Evolutionary conservation across 2,113 vertebrate species (phyloP), one percentile per base, ranked within the genome.

Genomic region (Solea solea): DNA sequence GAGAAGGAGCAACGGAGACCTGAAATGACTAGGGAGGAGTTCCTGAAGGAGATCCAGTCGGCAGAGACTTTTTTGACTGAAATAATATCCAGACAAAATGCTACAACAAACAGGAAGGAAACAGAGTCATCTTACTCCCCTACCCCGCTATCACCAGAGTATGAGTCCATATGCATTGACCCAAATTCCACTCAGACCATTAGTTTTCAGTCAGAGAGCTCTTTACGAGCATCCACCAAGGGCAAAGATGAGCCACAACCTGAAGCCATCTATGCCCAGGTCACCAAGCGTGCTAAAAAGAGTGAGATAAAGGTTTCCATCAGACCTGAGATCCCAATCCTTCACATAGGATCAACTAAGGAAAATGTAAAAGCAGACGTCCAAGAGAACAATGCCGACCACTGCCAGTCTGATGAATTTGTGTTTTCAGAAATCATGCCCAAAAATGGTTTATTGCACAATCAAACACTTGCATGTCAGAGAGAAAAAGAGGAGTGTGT

Each of bases 191-290:
- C 91, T 50, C 93, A 93, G 80, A 94, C 92, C 67, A 93, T 94
- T 70, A 82, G 65, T 3, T 94, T 93, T 74, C 89, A 94, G 81
- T 90, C 90, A 2, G 92, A 92, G 58, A 93, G 68, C 71, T 82
- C 91, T 25, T 44, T 86, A 63, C 76, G 80, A 73, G 78, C 83
- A 42, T 79, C 85, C 63, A 83, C 56, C 56, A 88, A 87, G 61
- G 72, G 86, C 39, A 86, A 86, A 59, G 91, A 89, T 46, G 92
- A 92, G 7, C 54, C 69, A 7, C 84, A 82, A 25, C 91, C 92
- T 21, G 94, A 94, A 64, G 93, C 93, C 45, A 94, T 94, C 75
- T 94, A 94, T 15, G 94, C 94, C 41, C 94, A 94, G 75, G 94
- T 94, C 39, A 94, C 94, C 54, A 94, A 94, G 62, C 89, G 92